Conservation (phyloP, 64 coral and sea anemone species). For the Porites lutea region DNA sequence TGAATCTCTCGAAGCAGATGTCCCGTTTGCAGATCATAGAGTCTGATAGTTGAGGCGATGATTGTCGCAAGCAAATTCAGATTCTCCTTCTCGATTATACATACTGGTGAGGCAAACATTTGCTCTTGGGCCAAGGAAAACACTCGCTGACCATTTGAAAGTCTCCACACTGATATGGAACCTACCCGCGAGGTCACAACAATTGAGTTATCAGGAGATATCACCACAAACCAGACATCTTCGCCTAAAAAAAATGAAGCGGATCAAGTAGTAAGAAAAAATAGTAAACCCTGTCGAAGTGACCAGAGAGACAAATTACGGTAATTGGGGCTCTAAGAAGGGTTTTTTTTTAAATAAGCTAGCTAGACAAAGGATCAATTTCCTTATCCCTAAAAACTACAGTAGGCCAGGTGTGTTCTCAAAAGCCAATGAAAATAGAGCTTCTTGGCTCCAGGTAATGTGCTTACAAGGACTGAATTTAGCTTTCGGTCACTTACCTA, state of each 20-base stretch:
- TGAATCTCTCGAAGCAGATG: conserved; percentile 31
- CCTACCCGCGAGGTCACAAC: conserved; percentile 58
- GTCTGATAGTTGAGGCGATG: conserved; percentile 15
- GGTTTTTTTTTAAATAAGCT: too few relatives aligned
- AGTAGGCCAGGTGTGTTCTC: too few relatives aligned
- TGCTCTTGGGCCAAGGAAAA: conserved; percentile 45
- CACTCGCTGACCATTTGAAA: conserved; percentile 83
- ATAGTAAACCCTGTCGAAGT: too few relatives aligned
- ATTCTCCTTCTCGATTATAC: background rate
- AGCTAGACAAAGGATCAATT: too few relatives aligned
- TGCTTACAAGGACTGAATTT: background rate
- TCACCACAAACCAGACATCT: conserved; percentile 29
- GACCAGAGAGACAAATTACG: too few relatives aligned
- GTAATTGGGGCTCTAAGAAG: too few relatives aligned
- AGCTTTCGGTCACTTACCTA: conserved; percentile 44
- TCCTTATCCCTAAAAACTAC: too few relatives aligned
- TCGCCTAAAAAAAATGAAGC: conserved; percentile 48
- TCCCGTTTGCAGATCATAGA: conserved; percentile 70
- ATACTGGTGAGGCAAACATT: conserved; percentile 34
- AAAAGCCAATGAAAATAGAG: too few relatives aligned
- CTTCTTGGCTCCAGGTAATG: too few relatives aligned
- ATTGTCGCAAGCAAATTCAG: conserved; percentile 37
- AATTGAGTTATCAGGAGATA: conserved; percentile 73
- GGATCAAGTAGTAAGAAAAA: too few relatives aligned
- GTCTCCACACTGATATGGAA: conserved; percentile 70